Evolutionary conservation across 2,888 invertebrate genomes (phyloP), one percentile per base, ranked within the genome.

Genomic region (Dexiosoma caninum): DNA sequence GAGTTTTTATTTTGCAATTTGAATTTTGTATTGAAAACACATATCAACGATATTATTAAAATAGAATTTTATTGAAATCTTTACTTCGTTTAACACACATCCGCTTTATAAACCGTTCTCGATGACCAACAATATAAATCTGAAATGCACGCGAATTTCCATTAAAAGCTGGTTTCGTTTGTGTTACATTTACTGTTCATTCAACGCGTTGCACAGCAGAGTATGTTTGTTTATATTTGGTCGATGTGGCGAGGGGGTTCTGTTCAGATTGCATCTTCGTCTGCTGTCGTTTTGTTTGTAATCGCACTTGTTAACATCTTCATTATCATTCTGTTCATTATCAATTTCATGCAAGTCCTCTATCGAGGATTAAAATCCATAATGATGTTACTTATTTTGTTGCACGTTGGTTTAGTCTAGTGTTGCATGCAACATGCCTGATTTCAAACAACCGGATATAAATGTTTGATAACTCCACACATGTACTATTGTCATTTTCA

Each of bases 391-490:
- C 21, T 19, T 37, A 44, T 37, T 46, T 27, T 32, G 60, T 64
- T 64, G 70, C 12, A 19, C 55, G 37, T 10, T n/a, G 16, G 35
- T 57, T 60, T 32, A 16, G 14, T 27, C 4, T 32, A 62, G 51
- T 60, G 75, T 75, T 81, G 80, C 71, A 77, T 77, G 72, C 77
- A 81, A 81, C 81, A 37, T 81, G 55, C 44, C 53, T 57, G 64
- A 21, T 53, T 51, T 77, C 81, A 16, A 69, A 77, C 81, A 77
- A 77, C 81, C 81, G 81, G 81, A 81, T 81, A 72, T 64, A 72
- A 72, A 59, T 59, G 72, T 81, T 81, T 69, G 81, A 81, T 77
- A 81, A 81, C 72, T 69, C 27, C 40, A 69, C 78, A 79, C 59
- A 74, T 79, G 67, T 51, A n/a, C n/a, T n/a, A 69, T 35, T 60